These are phyloP conservation scores for Ophion costatus DNA, from an alignment of 2,888 invertebrate genomes.

Conservation along the genomic window DNA sequence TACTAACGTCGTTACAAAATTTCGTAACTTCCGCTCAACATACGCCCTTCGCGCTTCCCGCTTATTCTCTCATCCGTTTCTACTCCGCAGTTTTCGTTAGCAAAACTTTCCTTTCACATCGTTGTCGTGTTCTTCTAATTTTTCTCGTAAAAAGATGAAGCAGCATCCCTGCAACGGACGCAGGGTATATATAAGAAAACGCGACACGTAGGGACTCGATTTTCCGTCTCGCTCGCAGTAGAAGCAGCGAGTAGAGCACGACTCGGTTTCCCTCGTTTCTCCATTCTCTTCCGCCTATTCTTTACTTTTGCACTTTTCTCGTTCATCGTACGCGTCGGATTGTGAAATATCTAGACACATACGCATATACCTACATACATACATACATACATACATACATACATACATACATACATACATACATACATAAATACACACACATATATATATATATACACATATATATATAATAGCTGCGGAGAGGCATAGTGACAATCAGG, in stretches of 20 bases:
- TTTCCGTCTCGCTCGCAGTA: slow-evolving; percentile 29
- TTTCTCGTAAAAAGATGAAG: slow-evolving; percentile 41
- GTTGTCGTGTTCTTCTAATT: slow-evolving; percentile 9
- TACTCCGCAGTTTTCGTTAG: slow-evolving; percentile 25
- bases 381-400: background rate
- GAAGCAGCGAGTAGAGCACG: slow-evolving; percentile 42
- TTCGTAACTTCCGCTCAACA: slow-evolving; percentile 15
- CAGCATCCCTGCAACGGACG: slow-evolving; percentile 43
- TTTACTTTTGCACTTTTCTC: slow-evolving; percentile 18
- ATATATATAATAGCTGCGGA: background rate
- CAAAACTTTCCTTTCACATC: slow-evolving; percentile 24
- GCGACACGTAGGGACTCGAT: slow-evolving; percentile 36
- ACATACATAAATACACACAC: too few species aligned
- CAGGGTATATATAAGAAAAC: slow-evolving; percentile 52
- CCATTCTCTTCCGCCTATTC: background rate
- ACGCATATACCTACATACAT: background rate
- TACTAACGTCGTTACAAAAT: slow-evolving; percentile 21
- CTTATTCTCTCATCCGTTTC: slow-evolving; percentile 22
- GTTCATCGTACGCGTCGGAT: slow-evolving; percentile 21
- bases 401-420: too few species aligned
- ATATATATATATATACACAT: too few species aligned
- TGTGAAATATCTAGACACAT: background rate
- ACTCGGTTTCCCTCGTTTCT: slow-evolving; percentile 28
- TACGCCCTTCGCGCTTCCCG: slow-evolving; percentile 5
- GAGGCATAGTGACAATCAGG: slow-evolving; percentile 55